Evolutionary conservation across 2,888 invertebrate species (phyloP), one percentile per base, ranked within the genome.

Genomic region (Ennomos quercinarius): DNA sequence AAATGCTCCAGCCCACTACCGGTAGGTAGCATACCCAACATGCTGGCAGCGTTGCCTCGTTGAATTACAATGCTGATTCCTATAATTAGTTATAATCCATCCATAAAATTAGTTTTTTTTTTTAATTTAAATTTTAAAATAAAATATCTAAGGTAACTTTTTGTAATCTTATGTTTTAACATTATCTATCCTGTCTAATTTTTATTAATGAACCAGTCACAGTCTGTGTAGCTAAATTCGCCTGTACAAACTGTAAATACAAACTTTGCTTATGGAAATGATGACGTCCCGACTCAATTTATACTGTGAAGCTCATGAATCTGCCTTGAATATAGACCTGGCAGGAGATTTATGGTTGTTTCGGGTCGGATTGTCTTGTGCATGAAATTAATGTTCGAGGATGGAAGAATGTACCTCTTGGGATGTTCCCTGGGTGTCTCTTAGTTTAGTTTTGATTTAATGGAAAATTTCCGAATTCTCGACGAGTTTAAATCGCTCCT

Each of bases 211-310:
- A n/a, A n/a, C n/a, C n/a, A n/a, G n/a, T n/a, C 27, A 27, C 27
- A 27, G 43, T 43, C 27, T 43, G 42, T 45, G 11, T 44, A 34
- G 34, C 8, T 45, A 10, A 10, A 35, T 37, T 3, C 2, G 11
- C 5, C 34, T 9, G 0, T 12, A 12, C 0, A 52, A 10, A 41
- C 37, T 37, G 37, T 46, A 40, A 46, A 44, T 17, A 47, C 40
- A 52, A 47, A 38, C 41, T 52, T 49, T 44, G 38, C 43, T 56
- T 56, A 55, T 61, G 47, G 56, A 61, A 55, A 55, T 44, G 55
- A 51, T 61, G 55, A 56, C 60, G 55, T 43, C 43, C 44, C 43
- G 40, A 48, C 51, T 51, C 55, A 51, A 61, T 61, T 61, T 61
- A 59, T 59, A 61, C 43, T 17, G 42, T 38, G 12, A 35, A 38